These are phyloP conservation scores for Orthosia gracilis DNA, from an alignment of 2,888 invertebrate genomes.

Conservation along the genomic window DNA sequence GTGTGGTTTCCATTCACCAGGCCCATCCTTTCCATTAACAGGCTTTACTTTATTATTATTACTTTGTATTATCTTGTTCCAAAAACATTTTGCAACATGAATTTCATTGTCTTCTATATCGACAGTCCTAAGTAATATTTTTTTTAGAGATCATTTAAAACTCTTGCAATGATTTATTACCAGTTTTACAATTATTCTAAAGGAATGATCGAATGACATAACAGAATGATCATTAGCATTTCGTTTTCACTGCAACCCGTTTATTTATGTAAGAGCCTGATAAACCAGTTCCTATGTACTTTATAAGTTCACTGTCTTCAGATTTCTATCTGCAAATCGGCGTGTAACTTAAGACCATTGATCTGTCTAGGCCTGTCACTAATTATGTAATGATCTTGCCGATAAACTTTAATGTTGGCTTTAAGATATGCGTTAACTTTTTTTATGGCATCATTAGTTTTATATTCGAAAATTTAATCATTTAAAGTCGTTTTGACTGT, in stretches of 20 bases:
- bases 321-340: slow-evolving; percentile 53
- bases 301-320: slow-evolving; percentile 58
- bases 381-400: slow-evolving; percentile 34
- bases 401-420: slow-evolving; percentile 8
- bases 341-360: slow-evolving; percentile 43
- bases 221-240: slow-evolving; percentile 43
- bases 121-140: no score
- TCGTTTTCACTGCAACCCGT: slow-evolving; percentile 61
- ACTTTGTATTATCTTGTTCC: background rate
- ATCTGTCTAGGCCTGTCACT: slow-evolving; percentile 37
- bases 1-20: slow-evolving; percentile 5
- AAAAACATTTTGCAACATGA: background rate
- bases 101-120: background rate
- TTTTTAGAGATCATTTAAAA: background rate
- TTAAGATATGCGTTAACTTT: background rate
- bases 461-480: background rate
- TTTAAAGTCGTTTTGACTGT: background rate
- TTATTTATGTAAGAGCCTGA: slow-evolving; percentile 59
- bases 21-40: background rate
- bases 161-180: background rate
- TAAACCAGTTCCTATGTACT: slow-evolving; percentile 58
- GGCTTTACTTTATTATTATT: background rate
- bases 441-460: slow-evolving; percentile 14
- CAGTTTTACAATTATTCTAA: slow-evolving; percentile 4
- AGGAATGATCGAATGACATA: slow-evolving; percentile 48